phyloP scores from a whole-genome alignment of 2,888 invertebrate species.

The Lasius fuliginosus region DNA sequence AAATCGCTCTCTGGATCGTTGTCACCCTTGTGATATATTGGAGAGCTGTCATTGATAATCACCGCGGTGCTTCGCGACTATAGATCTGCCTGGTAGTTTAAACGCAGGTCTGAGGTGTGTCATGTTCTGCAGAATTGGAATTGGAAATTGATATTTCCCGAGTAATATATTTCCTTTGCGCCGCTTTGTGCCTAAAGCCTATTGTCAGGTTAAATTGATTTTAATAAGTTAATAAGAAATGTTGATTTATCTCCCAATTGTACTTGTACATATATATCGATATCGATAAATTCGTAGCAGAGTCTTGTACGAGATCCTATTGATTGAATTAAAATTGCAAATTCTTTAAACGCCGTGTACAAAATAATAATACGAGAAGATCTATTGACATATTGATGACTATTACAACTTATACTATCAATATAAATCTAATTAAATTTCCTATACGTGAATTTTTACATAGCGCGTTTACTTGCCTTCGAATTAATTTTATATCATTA shows the following conservation, averaged over 20 bases:
- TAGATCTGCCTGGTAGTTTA: slow-evolving; percentile 15
- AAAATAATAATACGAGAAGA: neutral
- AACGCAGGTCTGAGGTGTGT: slow-evolving; percentile 3
- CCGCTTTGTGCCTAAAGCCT: neutral
- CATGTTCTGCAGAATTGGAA: slow-evolving; percentile 2
- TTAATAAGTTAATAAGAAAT: slow-evolving; percentile 3
- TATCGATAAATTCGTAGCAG: neutral
- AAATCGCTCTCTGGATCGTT: slow-evolving; percentile 27
- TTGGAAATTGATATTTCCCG: slow-evolving; percentile 35
- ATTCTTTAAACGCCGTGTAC: neutral
- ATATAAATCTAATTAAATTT: neutral
- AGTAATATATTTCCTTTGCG: neutral
- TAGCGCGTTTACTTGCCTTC: neutral
- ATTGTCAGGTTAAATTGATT: slow-evolving; percentile 1
- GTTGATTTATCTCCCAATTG: neutral
- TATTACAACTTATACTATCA: neutral
- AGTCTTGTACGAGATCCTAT: neutral
- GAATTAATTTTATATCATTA: neutral
- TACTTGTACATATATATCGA: no score
- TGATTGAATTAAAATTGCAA: neutral
- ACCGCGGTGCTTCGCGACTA: slow-evolving; percentile 34
- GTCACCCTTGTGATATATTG: slow-evolving; percentile 38
- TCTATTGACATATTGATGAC: no score
- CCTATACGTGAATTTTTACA: neutral
- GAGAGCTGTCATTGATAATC: slow-evolving; percentile 53